These are phyloP conservation scores for Pelagia noctiluca DNA, from an alignment of 30 jellyfish, hydroid and myxozoan species.

Conservation along the genomic window DNA sequence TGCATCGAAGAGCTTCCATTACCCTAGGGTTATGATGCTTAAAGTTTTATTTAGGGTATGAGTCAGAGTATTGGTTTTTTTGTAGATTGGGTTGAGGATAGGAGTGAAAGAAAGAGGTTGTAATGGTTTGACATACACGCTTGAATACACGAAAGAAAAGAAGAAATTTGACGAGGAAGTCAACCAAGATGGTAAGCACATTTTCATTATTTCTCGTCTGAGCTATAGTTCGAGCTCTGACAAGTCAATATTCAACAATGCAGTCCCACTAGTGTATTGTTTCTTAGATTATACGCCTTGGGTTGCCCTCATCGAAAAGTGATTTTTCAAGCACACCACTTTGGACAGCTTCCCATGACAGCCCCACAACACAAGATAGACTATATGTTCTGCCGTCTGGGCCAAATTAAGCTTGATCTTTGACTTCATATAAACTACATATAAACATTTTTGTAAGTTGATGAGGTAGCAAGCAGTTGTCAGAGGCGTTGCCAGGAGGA, in stretches of 20 bases:
- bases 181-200: conserved; percentile 87
- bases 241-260: too few species aligned
- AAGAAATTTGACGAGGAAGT: conserved; percentile 94
- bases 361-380: too few species aligned
- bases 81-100: conserved; percentile 85
- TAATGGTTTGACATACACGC: conserved; percentile 94
- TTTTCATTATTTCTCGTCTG: background rate
- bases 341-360: too few species aligned
- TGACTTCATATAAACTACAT: too few species aligned
- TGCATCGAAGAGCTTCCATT: background rate
- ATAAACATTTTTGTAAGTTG: too few species aligned
- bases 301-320: background rate
- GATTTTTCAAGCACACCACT: too few species aligned
- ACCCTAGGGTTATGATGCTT: background rate
- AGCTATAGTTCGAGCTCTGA: too few species aligned
- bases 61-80: background rate
- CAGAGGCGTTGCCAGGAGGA: too few species aligned
- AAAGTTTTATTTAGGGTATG: background rate
- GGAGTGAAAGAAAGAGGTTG: conserved; percentile 98
- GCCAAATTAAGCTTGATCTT: too few species aligned
- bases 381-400: too few species aligned
- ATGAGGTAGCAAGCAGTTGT: too few species aligned
- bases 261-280: too few species aligned
- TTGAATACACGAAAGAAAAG: conserved; percentile 82
- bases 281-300: conserved; percentile 20